phyloP scores from a whole-genome alignment of 2,797 vertebrate genomes.

The Lindbergichthys nudifrons region DNA sequence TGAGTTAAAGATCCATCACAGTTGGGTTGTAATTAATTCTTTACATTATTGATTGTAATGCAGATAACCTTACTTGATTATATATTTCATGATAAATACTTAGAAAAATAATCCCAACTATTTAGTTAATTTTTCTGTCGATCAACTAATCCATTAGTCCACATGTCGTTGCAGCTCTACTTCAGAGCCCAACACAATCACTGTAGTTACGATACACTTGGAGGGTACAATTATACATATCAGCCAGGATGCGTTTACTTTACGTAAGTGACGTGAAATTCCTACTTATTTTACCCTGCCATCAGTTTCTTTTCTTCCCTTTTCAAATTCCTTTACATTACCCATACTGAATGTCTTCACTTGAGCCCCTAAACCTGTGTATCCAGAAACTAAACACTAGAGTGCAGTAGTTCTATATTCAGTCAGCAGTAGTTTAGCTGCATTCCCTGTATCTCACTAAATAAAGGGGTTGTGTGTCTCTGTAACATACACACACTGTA shows the following conservation, averaged over 20 bases:
- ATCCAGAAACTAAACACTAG: slow-evolving; percentile 65
- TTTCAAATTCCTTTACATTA: not conserved
- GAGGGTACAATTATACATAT: too few relatives aligned
- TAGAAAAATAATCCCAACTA: too few relatives aligned
- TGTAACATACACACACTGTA: not conserved
- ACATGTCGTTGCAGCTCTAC: too few relatives aligned
- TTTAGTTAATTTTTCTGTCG: too few relatives aligned
- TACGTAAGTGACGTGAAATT: not conserved
- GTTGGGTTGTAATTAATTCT: too few relatives aligned
- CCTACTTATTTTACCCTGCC: not conserved
- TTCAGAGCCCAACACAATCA: too few relatives aligned
- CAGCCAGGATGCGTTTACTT: too few relatives aligned
- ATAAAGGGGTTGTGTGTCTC: not conserved
- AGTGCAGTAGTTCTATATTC: slow-evolving; percentile 59
- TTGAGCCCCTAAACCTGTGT: slow-evolving; percentile 24
- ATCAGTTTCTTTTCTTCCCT: not conserved
- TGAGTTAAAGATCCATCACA: not conserved
- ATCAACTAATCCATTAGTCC: too few relatives aligned
- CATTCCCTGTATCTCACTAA: not conserved
- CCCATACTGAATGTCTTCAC: not conserved
- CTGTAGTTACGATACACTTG: too few relatives aligned
- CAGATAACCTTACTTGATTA: too few relatives aligned
- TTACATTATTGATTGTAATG: too few relatives aligned
- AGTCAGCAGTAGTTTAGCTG: not conserved
- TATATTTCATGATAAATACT: too few relatives aligned